Base-by-base conservation (phyloP, 2,888 invertebrate genomes). In the Petrophora chlorosata region DNA sequence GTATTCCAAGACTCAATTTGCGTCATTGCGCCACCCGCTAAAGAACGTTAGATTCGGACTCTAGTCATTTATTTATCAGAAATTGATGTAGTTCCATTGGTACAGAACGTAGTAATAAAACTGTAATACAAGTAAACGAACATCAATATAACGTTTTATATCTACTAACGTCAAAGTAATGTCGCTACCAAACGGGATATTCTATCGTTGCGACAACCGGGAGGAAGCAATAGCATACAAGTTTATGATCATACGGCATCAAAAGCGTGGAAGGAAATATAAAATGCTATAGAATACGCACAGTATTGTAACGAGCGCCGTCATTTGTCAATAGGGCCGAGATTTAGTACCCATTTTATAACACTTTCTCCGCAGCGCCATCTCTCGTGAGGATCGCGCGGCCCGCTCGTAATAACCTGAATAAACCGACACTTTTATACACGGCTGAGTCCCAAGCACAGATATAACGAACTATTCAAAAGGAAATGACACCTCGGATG, bases 401-500 rank as follows among this genome's bases (percentile, higher is more conserved):
- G 63, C 48, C 59, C 60, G 62, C 70, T 72, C 61, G 70, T 74
- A 78, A 77, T 76, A 79, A 78, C 67, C 65, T 73, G 70, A 71
- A 71, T 69, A 76, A 73, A 75, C 71, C 64, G 69, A 77, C 71
- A 79, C 75, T 76, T 73, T 72, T 73, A 76, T 73, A 69, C 71
- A 51, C 63, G 56, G 50, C 63, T 61, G 7, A 23, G 8, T 33
- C 33, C 56, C 61, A 54, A 52, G 62, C 67, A 63, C 65, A 72
- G 62, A 76, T 77, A 76, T 83, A 83, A 82, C 80, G 76, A 82
- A 81, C 80, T 80, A 81, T 82, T 81, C 79, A 82, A 70, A 80
- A 77, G 78, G 76, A 78, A 80, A 81, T 82, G 79, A 79, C 82
- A 79, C 80, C 78, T 80, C 68, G 72, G 75, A 70, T 80, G 79